Evolutionary conservation across 2,888 invertebrate genomes (phyloP).

Genomic region (Ormyrus thymus): DNA sequence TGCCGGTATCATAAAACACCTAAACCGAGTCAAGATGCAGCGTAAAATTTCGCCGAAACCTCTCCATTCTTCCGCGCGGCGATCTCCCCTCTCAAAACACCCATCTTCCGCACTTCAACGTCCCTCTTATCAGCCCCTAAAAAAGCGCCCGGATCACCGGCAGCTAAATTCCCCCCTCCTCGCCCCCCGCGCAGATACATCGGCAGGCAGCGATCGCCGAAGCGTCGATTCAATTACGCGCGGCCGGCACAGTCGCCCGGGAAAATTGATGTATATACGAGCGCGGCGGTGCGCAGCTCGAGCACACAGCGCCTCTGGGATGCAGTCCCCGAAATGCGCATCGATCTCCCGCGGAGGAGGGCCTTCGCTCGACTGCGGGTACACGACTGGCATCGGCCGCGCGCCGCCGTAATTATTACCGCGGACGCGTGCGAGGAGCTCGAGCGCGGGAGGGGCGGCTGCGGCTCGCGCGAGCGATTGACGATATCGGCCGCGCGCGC

Average conservation of each 20-base stretch:
- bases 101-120: too few species aligned
- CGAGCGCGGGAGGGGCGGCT: too few species aligned
- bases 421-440: neutral
- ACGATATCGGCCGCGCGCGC: conserved; percentile 1
- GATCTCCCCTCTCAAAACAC: too few species aligned
- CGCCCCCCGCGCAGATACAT: too few species aligned
- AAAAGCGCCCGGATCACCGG: too few species aligned
- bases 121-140: too few species aligned
- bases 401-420: conserved; percentile 28
- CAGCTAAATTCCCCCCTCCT: too few species aligned
- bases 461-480: conserved; percentile 9
- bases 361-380: neutral
- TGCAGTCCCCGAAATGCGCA: conserved; percentile 6
- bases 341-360: neutral
- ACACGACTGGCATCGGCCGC: conserved; percentile 21
- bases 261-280: conserved; percentile 3
- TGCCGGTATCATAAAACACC: too few species aligned
- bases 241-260: neutral
- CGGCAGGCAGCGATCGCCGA: too few species aligned
- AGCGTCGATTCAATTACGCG: conserved; percentile 24
- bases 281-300: neutral
- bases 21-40: too few species aligned
- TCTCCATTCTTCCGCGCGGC: too few species aligned
- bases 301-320: neutral
- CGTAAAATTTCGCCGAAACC: too few species aligned